A percentile compares a stretch with the other conserved stretches of the same genome.
Conservation (phyloP, 2,888 invertebrate species). For the Drosophila macrospina region DNA sequence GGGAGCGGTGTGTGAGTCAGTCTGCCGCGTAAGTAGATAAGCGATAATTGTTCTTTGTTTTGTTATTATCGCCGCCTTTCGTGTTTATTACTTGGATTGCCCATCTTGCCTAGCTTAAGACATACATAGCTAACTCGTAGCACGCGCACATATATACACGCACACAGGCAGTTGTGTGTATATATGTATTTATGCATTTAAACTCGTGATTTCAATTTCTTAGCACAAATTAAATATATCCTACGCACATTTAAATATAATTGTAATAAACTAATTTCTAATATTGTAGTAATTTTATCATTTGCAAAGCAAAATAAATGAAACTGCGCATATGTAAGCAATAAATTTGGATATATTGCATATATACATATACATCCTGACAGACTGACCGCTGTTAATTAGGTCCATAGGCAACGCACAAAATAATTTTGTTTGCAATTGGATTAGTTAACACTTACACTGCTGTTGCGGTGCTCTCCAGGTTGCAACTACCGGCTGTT, state of each 20-base stretch:
- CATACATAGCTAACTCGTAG: constrained; percentile 8
- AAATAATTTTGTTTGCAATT: background rate
- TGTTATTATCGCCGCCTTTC: constrained; percentile 56
- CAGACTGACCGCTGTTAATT: background rate
- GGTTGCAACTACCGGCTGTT: constrained; percentile 50
- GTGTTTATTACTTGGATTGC: constrained; percentile 59
- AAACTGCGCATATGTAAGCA: constrained; percentile 47
- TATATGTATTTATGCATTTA: constrained; percentile 3
- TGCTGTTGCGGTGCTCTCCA: constrained; percentile 62
- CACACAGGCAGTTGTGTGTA: constrained; percentile 7
- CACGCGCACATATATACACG: constrained; percentile 9
- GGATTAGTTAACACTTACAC: constrained; percentile 56
- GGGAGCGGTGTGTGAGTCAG: constrained; percentile 26
- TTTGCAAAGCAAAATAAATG: background rate
- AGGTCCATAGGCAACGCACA: constrained; percentile 9
- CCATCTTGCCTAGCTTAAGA: constrained; percentile 20
- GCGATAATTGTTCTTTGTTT: constrained; percentile 54
- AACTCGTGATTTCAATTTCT: constrained; percentile 51
- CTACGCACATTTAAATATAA: no score
- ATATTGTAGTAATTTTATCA: background rate
- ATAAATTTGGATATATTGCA: background rate
- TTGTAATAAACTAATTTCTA: background rate
- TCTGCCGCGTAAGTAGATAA: constrained; percentile 43
- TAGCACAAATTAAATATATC: background rate
- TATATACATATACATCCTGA: no score